Conservation (phyloP, 2,113 vertebrate species). For the Acrocephalus kingi region DNA sequence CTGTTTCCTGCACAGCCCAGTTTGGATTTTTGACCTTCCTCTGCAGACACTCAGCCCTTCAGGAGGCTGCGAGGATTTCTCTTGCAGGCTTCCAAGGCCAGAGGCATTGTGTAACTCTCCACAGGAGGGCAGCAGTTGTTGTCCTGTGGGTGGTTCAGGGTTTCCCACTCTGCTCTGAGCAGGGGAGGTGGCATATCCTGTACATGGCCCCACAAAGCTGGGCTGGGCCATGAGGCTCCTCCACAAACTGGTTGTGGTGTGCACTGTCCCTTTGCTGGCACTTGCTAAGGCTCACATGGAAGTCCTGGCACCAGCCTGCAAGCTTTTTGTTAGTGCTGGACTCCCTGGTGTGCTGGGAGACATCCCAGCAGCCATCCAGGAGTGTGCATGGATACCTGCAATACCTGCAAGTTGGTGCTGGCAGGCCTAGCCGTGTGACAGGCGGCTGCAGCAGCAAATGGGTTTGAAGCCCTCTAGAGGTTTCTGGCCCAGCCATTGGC, state of each 20-base stretch:
- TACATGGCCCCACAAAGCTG: not conserved
- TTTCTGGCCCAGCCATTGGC: not conserved
- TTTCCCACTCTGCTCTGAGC: not conserved
- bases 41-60: accelerated
- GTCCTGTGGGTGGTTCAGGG: not conserved
- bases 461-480: accelerated
- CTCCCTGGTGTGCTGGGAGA: accelerated
- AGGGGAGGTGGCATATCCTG: not conserved
- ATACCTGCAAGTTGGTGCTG: accelerated
- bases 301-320: not conserved
- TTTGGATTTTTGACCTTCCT: not conserved
- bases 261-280: not conserved
- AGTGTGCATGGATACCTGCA: accelerated
- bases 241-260: not conserved
- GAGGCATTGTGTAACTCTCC: accelerated
- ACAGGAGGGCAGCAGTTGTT: not conserved
- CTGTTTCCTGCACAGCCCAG: not conserved
- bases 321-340: not conserved
- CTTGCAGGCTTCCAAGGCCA: accelerated
- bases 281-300: not conserved
- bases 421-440: not conserved
- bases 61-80: not conserved
- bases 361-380: accelerated
- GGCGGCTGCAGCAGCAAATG: accelerated
- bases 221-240: accelerated